phyloP scores from a whole-genome alignment of 2,797 vertebrate species.

The Neosilurus hyrtlii region DNA sequence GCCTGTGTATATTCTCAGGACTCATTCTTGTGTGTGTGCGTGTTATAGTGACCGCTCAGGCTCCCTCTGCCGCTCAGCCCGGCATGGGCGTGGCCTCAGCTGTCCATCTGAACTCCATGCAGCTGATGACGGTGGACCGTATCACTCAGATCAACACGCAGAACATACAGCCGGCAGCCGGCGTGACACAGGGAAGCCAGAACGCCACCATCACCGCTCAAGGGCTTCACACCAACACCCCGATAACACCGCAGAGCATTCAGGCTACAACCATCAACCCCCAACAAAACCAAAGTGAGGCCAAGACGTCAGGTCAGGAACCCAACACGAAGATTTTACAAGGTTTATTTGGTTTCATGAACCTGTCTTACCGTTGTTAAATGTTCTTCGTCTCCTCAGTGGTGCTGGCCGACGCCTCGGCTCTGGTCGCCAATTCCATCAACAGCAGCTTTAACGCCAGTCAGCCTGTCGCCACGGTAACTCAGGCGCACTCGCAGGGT shows the following conservation, averaged over 20 bases:
- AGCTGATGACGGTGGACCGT: slow-evolving; percentile 96
- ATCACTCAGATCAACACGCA: slow-evolving; percentile 90
- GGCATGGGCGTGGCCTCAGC: slow-evolving; percentile 91
- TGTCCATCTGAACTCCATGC: slow-evolving; percentile 96
- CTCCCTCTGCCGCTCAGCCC: slow-evolving; percentile 86
- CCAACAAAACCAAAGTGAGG: slow-evolving; percentile 77
- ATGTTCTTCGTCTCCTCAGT: slow-evolving; percentile 60
- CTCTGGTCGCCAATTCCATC: slow-evolving; percentile 89
- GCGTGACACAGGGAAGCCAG: slow-evolving; percentile 86
- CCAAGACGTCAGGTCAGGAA: slow-evolving; percentile 84
- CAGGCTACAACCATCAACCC: slow-evolving; percentile 80
- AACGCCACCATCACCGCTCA: slow-evolving; percentile 84
- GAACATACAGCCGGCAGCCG: slow-evolving; percentile 86
- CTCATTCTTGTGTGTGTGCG: background rate
- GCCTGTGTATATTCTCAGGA: too few relatives aligned
- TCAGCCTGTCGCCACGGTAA: slow-evolving; percentile 85
- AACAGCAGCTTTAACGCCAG: slow-evolving; percentile 84
- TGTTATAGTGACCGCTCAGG: slow-evolving; percentile 88
- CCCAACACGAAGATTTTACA: background rate
- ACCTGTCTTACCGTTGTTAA: background rate
- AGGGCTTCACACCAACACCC: slow-evolving; percentile 83
- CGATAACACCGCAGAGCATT: slow-evolving; percentile 84
- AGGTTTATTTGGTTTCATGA: background rate
- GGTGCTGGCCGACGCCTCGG: slow-evolving; percentile 88
- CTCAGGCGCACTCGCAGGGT: slow-evolving; percentile 88